Evolutionary conservation across 2,888 invertebrate genomes (phyloP), one percentile per base, ranked within the genome.

Genomic region (Ophonus ardosiacus): DNA sequence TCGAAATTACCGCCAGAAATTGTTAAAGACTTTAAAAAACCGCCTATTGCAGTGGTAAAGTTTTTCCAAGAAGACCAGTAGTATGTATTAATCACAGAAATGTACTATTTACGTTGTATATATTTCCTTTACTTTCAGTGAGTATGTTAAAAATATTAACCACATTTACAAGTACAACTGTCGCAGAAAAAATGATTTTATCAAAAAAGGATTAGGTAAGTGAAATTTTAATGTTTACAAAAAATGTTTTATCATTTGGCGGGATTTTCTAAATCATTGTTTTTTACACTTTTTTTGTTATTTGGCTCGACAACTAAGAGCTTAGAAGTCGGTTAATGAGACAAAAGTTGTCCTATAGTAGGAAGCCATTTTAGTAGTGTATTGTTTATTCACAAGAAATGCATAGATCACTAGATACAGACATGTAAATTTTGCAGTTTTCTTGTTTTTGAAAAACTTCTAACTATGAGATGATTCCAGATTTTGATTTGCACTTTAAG

Each of bases 21-120:
- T 87, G 91, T 95, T 86, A 91, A 92, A 71, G 94, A 94, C 82
- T 93, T 95, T 89, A 93, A 93, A 88, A 96, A 95, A 89, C 93
- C 94, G 87, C 95, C 96, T n/a, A 94, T 97, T 88, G 96, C 95
- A 81, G 94, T 95, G 88, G 97, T 97, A 76, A 96, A 96, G 90
- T 97, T 97, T 92, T 97, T 97, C 91, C 95, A 96, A 90, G 97
- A 97, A 92, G 95, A 95, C 89, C 93, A 94, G 86, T 97, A 94
- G 97, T 97, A 93, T 95, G 96, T 93, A 74, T 71, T 84, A 24
- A 6, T 80, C 83, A 56, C 38, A 56, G 15, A 74, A 15, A 56
- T 68, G 5, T 7, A 40, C 40, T 82, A 43, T 15, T 81, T 40
- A 81, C 84, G 68, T 13, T 71, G n/a, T 79, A 21, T 31, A 79